These are phyloP conservation scores for Machimus atricapillus DNA, from an alignment of 2,888 invertebrate species.

Conservation along the genomic window DNA sequence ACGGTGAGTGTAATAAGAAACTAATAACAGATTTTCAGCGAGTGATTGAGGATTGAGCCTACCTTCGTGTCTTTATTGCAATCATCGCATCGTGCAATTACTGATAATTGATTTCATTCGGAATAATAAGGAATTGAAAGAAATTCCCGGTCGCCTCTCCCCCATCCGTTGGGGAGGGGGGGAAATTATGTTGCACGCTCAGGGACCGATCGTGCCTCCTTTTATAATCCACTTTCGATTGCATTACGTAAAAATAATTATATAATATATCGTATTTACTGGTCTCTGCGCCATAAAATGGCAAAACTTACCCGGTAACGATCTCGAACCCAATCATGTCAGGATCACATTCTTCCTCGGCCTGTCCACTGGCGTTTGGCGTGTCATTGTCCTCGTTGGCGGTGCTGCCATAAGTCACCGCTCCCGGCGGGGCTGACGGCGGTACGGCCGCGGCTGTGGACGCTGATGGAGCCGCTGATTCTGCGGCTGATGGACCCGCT, in stretches of 20 bases:
- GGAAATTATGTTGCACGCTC: constrained; percentile 6
- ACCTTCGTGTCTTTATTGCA: constrained; percentile 6
- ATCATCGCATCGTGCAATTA: constrained; percentile 40
- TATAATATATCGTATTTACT: constrained; percentile 32
- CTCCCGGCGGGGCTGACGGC: constrained; percentile 39
- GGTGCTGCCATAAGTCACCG: constrained; percentile 32
- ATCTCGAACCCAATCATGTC: constrained; percentile 92
- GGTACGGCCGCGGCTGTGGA: constrained; percentile 50
- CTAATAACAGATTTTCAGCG: constrained; percentile 39
- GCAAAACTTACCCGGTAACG: constrained; percentile 77
- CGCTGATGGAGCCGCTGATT: constrained; percentile 57
- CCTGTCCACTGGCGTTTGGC: constrained; percentile 46
- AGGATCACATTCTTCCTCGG: constrained; percentile 79
- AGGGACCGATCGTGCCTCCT: constrained; percentile 10
- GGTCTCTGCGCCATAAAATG: background rate
- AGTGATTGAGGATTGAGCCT: constrained; percentile 15
- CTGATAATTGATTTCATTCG: constrained; percentile 44
- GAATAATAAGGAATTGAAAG: constrained; percentile 41
- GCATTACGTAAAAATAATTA: constrained; percentile 37
- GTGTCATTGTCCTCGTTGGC: constrained; percentile 38
- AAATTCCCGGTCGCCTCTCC: background rate
- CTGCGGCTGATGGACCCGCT: constrained; percentile 39
- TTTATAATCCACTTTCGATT: constrained; percentile 28
- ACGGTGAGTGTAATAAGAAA: constrained; percentile 35
- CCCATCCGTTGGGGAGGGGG: background rate